Percentiles rank a stretch among this genome's conserved stretches.
These are phyloP conservation scores for Nothobranchius kuhntae DNA, from an alignment of 2,113 vertebrate species.

Conservation along the genomic window DNA sequence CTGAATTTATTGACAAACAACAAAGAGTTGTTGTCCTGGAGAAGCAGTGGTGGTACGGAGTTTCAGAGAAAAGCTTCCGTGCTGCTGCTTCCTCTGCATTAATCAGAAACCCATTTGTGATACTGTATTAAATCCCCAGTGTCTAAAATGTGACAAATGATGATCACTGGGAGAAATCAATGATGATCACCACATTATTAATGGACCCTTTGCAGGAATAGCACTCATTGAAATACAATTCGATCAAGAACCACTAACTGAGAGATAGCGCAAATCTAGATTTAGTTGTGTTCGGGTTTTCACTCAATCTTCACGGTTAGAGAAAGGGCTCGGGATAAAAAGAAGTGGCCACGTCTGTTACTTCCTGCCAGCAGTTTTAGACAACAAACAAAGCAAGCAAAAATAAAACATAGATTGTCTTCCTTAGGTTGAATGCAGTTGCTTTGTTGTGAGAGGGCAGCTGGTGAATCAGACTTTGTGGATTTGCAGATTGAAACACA, in stretches of 20 bases:
- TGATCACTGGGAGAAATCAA: slow-evolving; percentile 71
- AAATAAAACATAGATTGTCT: slow-evolving; percentile 55
- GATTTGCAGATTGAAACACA: slow-evolving; percentile 20
- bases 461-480: slow-evolving; percentile 40
- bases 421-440: slow-evolving; percentile 25
- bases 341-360: slow-evolving; percentile 5
- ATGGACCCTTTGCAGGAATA: slow-evolving; percentile 55
- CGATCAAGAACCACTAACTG: slow-evolving; percentile 29
- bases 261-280: slow-evolving; percentile 53
- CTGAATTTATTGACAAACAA: slow-evolving; percentile 7
- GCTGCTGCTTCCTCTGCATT: slow-evolving; percentile 51
- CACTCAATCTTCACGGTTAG: slow-evolving; percentile 39
- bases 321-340: slow-evolving; percentile 12
- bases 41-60: slow-evolving; percentile 31
- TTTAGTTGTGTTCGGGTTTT: slow-evolving; percentile 47
- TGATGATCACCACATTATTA: slow-evolving; percentile 70
- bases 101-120: slow-evolving; percentile 76
- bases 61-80: slow-evolving; percentile 39
- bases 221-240: slow-evolving; percentile 51
- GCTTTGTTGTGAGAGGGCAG: slow-evolving; percentile 33
- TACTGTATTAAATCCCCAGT: slow-evolving; percentile 67
- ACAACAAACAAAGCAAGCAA: slow-evolving; percentile 42
- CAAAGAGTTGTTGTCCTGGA: slow-evolving; percentile 10
- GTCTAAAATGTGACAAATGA: slow-evolving; percentile 71
- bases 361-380: slow-evolving; percentile 29